Conservation (phyloP, 2,888 invertebrate genomes). For the Molorchus minor region DNA sequence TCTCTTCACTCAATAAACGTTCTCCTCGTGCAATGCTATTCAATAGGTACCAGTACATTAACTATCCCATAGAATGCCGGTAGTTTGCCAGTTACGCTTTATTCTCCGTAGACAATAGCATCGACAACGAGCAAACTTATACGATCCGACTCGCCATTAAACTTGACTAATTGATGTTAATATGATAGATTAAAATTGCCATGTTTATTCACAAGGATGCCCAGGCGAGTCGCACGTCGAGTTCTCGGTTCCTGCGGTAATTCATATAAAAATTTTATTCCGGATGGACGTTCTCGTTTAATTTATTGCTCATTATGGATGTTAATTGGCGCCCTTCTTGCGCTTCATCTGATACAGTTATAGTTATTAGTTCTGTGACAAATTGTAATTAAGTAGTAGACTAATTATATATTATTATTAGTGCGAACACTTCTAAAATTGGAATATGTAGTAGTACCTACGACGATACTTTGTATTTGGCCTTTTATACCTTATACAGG, state of each 20-base stretch:
- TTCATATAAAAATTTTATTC: constrained; percentile 11
- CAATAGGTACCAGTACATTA: constrained; percentile 22
- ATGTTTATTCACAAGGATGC: constrained; percentile 21
- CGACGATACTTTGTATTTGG: no score
- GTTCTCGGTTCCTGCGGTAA: constrained; percentile 23
- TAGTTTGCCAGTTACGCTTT: constrained; percentile 18
- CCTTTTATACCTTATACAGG: no score
- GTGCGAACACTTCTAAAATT: no score
- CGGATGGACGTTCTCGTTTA: not conserved
- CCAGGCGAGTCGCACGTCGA: constrained; percentile 12
- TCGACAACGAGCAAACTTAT: constrained; percentile 18
- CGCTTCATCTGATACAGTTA: no score
- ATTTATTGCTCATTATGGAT: no score
- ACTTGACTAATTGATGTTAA: constrained; percentile 28
- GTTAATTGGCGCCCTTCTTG: no score
- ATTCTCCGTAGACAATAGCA: constrained; percentile 16
- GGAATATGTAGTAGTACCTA: no score
- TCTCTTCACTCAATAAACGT: no score
- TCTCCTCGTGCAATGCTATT: no score
- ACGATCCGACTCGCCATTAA: constrained; percentile 18
- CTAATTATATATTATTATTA: no score
- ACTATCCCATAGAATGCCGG: constrained; percentile 18
- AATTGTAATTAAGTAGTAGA: no score
- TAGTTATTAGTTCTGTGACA: no score
- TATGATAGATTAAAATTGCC: constrained; percentile 26